phyloP scores from a whole-genome alignment of 2,888 invertebrate species.

The Chloroclystis v-ata region DNA sequence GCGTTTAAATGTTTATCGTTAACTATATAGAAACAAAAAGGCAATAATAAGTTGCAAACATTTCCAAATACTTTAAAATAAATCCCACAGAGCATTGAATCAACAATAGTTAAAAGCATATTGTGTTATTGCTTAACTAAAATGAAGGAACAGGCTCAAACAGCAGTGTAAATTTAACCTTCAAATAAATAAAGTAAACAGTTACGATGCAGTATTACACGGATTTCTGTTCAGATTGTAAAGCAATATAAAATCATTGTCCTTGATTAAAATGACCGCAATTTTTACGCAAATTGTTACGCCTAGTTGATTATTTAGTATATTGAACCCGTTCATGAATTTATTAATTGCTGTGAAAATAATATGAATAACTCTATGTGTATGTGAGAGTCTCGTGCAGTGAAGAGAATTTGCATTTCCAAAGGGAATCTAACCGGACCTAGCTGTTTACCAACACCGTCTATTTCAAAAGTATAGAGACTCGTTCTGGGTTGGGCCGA shows the following conservation, averaged over 20 bases:
- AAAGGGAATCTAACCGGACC: constrained; percentile 9
- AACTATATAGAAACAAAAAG: too few species aligned
- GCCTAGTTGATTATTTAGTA: neutral
- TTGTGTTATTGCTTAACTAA: too few species aligned
- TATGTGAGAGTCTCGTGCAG: neutral
- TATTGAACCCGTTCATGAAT: neutral
- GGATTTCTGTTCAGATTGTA: neutral
- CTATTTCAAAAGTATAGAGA: constrained; percentile 15
- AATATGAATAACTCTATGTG: neutral
- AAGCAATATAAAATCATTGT: neutral
- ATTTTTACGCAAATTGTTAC: neutral
- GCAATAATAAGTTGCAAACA: too few species aligned
- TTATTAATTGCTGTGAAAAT: neutral
- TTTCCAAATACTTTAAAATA: too few species aligned
- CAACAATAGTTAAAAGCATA: too few species aligned
- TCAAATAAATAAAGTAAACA: neutral
- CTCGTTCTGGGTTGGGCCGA: constrained; percentile 16
- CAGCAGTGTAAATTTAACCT: neutral
- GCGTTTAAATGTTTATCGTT: too few species aligned
- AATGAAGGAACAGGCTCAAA: too few species aligned
- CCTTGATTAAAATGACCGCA: neutral
- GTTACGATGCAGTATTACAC: neutral
- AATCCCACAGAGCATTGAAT: too few species aligned
- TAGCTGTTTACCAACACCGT: constrained; percentile 20
- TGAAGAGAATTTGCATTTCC: neutral